These are phyloP conservation scores for Microplitis manilae DNA, from an alignment of 2,888 invertebrate genomes.

Conservation along the genomic window DNA sequence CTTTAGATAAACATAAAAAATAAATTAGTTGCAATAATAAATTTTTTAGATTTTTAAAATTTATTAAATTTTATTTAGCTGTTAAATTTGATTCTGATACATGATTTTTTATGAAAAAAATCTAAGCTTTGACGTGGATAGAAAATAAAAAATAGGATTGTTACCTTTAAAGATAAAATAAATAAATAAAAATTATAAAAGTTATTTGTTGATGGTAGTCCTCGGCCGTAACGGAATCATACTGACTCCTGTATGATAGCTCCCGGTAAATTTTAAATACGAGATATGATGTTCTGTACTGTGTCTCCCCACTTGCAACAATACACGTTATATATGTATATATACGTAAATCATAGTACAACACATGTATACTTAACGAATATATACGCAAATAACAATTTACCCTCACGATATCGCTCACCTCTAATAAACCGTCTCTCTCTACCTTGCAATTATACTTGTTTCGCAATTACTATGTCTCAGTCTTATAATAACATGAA, in stretches of 20 bases:
- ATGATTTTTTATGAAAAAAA: not conserved
- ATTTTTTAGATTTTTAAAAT: not conserved
- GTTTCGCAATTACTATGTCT: conserved; percentile 20
- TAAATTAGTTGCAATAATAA: not conserved
- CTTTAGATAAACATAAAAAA: not conserved
- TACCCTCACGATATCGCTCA: conserved; percentile 12
- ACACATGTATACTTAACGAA: not conserved
- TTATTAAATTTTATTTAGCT: not conserved
- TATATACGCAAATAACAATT: not conserved
- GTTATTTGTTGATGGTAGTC: not conserved
- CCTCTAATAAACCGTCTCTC: conserved; percentile 25
- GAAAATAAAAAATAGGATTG: not conserved
- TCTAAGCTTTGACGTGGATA: not conserved
- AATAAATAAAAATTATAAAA: not conserved
- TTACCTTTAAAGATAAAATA: not conserved
- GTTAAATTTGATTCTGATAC: not conserved
- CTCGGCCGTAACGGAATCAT: not conserved
- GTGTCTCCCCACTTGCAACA: not conserved
- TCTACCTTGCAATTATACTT: conserved; percentile 27
- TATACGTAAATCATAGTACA: not conserved
- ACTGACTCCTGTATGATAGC: conserved; percentile 10
- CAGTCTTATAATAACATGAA: conserved; percentile 4
- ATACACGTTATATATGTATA: not conserved
- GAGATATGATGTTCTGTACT: not conserved
- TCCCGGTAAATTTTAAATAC: conserved; percentile 18